Percentiles rank a stretch among this genome's conserved stretches.
phyloP scores from a whole-genome alignment of 2,113 vertebrate species.

The Tragelaphus buxtoni region DNA sequence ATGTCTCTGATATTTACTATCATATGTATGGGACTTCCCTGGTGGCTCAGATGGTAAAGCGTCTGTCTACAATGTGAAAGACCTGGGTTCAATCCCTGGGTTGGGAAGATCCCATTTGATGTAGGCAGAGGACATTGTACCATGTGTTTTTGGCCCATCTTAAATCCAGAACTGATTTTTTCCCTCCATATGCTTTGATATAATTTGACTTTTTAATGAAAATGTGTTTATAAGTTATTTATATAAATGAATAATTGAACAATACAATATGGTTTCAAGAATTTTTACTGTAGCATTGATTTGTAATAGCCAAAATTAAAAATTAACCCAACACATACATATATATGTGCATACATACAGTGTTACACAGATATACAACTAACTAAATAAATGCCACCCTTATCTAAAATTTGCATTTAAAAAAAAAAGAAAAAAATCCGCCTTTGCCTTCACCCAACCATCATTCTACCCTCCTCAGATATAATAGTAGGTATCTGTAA shows the following conservation, averaged over 20 bases:
- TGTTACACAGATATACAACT: neutral
- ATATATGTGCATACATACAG: neutral
- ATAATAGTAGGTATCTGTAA: neutral
- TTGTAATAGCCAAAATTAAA: neutral
- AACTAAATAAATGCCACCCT: neutral
- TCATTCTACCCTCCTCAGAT: neutral
- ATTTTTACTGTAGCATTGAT: neutral
- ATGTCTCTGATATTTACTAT: neutral
- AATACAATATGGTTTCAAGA: neutral
- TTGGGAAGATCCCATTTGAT: neutral
- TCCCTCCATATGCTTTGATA: neutral
- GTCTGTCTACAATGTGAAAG: too few species aligned
- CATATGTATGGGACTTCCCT: neutral
- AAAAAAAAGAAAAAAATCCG: neutral
- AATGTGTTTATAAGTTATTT: neutral
- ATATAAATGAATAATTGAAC: neutral
- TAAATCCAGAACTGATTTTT: neutral
- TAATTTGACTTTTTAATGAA: constrained; percentile 23
- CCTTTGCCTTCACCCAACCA: neutral
- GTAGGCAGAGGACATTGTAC: neutral
- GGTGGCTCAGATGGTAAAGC: too few species aligned
- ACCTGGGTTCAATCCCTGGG: too few species aligned
- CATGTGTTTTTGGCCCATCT: neutral
- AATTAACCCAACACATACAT: neutral
- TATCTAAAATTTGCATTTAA: neutral